Evolutionary conservation across 2,888 invertebrate species (phyloP).

Genomic region (Holacanthella duospinosa): DNA sequence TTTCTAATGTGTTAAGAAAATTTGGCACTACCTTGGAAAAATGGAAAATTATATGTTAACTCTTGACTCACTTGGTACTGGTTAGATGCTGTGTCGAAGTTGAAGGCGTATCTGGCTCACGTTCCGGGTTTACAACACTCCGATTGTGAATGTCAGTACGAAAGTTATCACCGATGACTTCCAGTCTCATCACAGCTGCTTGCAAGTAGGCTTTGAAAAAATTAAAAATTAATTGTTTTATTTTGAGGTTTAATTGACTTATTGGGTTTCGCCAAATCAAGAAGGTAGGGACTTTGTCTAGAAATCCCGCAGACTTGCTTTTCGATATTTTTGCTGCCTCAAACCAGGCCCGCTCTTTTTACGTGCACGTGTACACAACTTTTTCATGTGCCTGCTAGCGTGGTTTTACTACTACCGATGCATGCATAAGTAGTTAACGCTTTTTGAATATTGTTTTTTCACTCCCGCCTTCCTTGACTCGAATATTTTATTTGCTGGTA

Average conservation of each 20-base stretch:
- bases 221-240: neutral
- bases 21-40: constrained; percentile 6
- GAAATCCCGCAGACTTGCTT: too few relatives aligned
- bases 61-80: constrained; percentile 27
- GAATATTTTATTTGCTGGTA: too few relatives aligned
- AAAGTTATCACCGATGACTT: constrained; percentile 37
- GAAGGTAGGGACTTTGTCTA: too few relatives aligned
- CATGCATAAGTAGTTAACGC: too few relatives aligned
- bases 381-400: too few relatives aligned
- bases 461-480: too few relatives aligned
- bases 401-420: neutral
- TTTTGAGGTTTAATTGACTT: neutral
- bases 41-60: neutral
- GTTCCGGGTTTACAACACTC: constrained; percentile 10
- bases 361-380: too few relatives aligned
- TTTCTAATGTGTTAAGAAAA: neutral
- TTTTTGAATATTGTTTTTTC: too few relatives aligned
- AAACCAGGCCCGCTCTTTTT: too few relatives aligned
- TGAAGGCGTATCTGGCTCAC: constrained; percentile 29
- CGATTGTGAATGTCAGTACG: constrained; percentile 36
- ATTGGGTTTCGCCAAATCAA: too few relatives aligned
- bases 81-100: constrained; percentile 17
- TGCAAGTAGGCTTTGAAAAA: constrained; percentile 31
- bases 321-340: too few relatives aligned
- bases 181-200: constrained; percentile 37